phyloP scores from a whole-genome alignment of 2,888 invertebrate species.

The Hemistola chrysoprasaria region DNA sequence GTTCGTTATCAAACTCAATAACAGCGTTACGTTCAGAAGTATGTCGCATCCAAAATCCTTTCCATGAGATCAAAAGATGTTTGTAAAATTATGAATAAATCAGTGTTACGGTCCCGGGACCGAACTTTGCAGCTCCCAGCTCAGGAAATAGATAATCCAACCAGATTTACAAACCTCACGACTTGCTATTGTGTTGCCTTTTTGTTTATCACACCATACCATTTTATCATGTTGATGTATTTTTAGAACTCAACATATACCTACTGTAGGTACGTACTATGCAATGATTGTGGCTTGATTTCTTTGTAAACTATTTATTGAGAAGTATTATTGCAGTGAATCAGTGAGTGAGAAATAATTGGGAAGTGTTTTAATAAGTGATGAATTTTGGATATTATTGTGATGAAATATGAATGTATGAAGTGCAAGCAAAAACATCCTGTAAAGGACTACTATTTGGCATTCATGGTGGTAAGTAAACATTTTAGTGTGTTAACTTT shows the following conservation, averaged over 20 bases:
- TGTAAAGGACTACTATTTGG: slow-evolving; percentile 47
- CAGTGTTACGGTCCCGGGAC: not conserved
- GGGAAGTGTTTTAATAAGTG: slow-evolving; percentile 22
- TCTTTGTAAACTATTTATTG: slow-evolving; percentile 65
- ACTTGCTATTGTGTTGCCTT: slow-evolving; percentile 68
- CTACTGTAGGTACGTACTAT: slow-evolving; percentile 34
- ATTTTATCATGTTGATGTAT: slow-evolving; percentile 76
- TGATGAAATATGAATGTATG: slow-evolving; percentile 53
- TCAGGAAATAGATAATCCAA: slow-evolving; percentile 43
- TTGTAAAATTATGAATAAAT: not conserved
- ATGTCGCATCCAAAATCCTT: not conserved
- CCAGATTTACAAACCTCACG: slow-evolving; percentile 61
- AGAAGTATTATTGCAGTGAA: slow-evolving; percentile 39
- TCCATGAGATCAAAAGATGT: not conserved
- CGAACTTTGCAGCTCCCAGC: not conserved
- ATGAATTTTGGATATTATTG: slow-evolving; percentile 17
- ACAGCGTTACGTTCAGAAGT: too few species aligned
- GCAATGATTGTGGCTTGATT: slow-evolving; percentile 60
- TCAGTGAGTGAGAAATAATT: slow-evolving; percentile 19
- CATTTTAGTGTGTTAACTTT: slow-evolving; percentile 4
- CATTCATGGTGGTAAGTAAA: slow-evolving; percentile 71
- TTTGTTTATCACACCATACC: slow-evolving; percentile 67
- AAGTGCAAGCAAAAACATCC: slow-evolving; percentile 43
- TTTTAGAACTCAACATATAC: slow-evolving; percentile 64
- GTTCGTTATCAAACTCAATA: too few species aligned